A percentile compares a stretch with the other conserved stretches of the same genome.
phyloP scores from a whole-genome alignment of 2,797 vertebrate genomes.

The Acrocephalus scirpaceus region DNA sequence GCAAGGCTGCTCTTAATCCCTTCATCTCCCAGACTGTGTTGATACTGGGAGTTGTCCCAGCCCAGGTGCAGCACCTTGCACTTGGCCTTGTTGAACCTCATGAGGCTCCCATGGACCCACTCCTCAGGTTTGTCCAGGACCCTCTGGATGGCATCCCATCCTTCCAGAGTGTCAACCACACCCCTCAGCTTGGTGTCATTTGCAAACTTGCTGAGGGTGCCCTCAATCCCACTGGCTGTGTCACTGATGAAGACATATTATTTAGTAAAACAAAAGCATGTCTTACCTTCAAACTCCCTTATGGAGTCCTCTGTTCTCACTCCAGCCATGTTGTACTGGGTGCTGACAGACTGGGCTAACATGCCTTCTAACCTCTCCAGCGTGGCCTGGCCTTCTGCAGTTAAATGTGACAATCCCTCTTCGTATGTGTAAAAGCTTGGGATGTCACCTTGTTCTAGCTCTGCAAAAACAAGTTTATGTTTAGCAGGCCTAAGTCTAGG shows the following conservation, averaged over 20 bases:
- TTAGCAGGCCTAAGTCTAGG: neutral
- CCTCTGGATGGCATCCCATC: neutral
- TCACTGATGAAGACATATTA: neutral
- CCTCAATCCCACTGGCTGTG: neutral
- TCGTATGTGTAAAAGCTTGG: conserved; percentile 95
- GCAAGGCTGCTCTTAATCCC: neutral
- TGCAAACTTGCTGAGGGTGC: neutral
- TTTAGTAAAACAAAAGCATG: neutral
- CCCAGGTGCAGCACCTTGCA: neutral
- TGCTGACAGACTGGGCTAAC: conserved; percentile 88
- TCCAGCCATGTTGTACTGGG: conserved; percentile 95
- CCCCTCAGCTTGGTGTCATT: neutral
- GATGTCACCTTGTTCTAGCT: conserved; percentile 85
- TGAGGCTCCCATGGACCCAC: neutral
- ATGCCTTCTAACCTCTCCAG: conserved; percentile 93
- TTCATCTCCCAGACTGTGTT: neutral
- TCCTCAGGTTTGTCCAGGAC: neutral
- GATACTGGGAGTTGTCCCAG: neutral
- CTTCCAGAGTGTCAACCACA: accelerated
- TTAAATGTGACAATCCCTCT: conserved; percentile 91
- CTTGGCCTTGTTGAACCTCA: neutral
- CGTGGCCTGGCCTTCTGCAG: conserved; percentile 91
- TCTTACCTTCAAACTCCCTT: conserved; percentile 86
- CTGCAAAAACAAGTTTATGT: conserved; percentile 64
- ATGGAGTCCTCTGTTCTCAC: conserved; percentile 87